Evolutionary conservation across 2,888 invertebrate genomes (phyloP).

Genomic region (Ellobium chinense): DNA sequence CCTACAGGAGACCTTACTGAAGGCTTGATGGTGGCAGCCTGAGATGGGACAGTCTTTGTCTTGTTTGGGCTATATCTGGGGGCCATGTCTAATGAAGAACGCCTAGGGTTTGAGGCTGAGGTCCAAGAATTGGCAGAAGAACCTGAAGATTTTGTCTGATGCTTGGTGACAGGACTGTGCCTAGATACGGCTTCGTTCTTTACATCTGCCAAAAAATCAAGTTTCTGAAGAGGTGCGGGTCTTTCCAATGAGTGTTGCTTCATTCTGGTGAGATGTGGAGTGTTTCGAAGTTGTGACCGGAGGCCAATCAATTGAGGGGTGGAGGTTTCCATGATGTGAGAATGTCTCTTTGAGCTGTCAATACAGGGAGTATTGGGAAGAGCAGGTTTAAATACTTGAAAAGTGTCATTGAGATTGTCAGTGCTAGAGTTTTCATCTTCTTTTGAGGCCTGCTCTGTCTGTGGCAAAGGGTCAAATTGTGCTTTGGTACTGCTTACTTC

Average conservation of each 20-base stretch:
- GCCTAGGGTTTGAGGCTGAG: neutral
- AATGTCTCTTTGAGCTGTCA: constrained; percentile 4
- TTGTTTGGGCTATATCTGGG: neutral
- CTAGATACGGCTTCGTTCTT: neutral
- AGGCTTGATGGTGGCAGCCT: neutral
- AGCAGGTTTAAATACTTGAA: constrained; percentile 29
- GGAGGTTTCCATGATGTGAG: neutral
- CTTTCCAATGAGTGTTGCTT: neutral
- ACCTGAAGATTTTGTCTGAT: neutral
- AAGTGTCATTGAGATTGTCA: constrained; percentile 36
- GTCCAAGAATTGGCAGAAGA: neutral
- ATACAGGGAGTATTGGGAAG: constrained; percentile 21
- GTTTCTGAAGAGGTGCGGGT: neutral
- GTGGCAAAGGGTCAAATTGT: neutral
- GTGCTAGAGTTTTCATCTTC: constrained; percentile 9
- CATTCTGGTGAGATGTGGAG: neutral
- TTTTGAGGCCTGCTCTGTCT: neutral
- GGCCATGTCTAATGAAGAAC: neutral
- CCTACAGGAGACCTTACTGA: neutral
- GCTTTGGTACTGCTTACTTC: neutral
- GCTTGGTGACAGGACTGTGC: neutral
- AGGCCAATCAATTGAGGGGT: neutral
- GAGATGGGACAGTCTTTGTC: neutral
- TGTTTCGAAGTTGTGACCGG: neutral
- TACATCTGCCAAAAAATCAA: neutral